These are phyloP conservation scores for Sebastiscus albofasciatus DNA, from an alignment of 2,797 vertebrate species.

Conservation along the genomic window DNA sequence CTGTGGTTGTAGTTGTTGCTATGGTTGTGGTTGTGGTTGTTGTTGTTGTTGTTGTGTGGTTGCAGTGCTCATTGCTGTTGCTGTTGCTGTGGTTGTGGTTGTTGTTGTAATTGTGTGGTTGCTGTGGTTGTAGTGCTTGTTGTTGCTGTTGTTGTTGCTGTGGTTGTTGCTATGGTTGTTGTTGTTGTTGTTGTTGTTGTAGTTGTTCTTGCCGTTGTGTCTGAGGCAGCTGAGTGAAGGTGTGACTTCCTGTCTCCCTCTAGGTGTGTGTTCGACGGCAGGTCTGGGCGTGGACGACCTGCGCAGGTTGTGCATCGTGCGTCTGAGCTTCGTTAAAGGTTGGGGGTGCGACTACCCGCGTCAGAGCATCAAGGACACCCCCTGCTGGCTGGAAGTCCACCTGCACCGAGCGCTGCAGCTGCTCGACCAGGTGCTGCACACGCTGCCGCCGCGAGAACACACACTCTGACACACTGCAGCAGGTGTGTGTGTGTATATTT, in stretches of 20 bases:
- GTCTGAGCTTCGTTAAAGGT: constrained; percentile 87
- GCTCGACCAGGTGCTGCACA: constrained; percentile 86
- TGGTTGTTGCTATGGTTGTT: no score
- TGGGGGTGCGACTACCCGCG: constrained; percentile 87
- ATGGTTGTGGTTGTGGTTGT: no score
- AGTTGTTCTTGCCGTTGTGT: not conserved
- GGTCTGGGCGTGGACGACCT: constrained; percentile 86
- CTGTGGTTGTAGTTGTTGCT: no score
- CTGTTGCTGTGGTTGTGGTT: no score
- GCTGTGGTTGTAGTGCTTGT: no score
- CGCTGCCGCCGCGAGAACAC: constrained; percentile 74
- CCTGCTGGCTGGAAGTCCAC: constrained; percentile 87
- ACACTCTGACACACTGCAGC: constrained; percentile 16
- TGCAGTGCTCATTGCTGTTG: no score
- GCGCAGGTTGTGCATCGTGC: constrained; percentile 83
- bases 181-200: not conserved
- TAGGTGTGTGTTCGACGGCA: constrained; percentile 76
- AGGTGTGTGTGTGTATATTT: not conserved
- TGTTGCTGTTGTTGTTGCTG: no score
- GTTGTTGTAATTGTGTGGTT: no score
- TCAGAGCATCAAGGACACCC: constrained; percentile 87
- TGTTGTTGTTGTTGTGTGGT: no score
- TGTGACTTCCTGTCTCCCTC: not conserved
- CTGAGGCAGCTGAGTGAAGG: not conserved
- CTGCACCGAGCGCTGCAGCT: constrained; percentile 86